Base-by-base conservation (phyloP, 2,113 vertebrate genomes). In the Oostethus manadensis region DNA sequence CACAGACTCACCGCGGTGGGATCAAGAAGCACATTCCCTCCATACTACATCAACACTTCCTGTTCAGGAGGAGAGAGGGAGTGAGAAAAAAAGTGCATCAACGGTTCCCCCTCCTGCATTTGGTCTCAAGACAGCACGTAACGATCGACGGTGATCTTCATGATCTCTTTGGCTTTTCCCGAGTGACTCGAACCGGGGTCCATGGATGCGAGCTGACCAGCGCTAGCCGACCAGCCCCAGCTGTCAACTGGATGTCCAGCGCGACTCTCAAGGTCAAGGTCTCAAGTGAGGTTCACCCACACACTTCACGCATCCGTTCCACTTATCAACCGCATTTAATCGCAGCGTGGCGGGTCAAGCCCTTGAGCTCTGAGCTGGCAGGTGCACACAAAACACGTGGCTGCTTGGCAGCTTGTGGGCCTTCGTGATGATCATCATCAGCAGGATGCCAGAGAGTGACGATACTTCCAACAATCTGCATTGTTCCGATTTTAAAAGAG, bases 21-120 rank as follows among this genome's bases (percentile, higher is more conserved):
- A 79, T 76, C 67, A 69, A 70, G 65, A 79, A 65, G 57, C 68
- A 64, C 79, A 70, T 77, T 79, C 82, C 64, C 81, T 62, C 62
- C 56, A 44, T 63, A 69, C 62, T 69, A 21, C 70, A 74, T 74
- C 72, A 73, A 77, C 68, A 51, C 73, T 75, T 84, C 77, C 71
- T 73, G 71, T 78, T 70, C 66, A 43, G 73, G 60, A 71, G 73
- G 71, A 73, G 68, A 68, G 70, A 78, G 60, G 16, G 54, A 65
- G 60, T 49, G 66, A 4, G 46, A 4, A 1, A 49, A 26, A 40
- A 49, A 54, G 56, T 21, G 65, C 57, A 50, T 74, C 46, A 59
- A 46, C 48, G 11, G 46, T 62, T 22, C 9, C 23, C 14, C 14
- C 15, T 47, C n/a, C n/a, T n/a, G n/a, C n/a, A n/a, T n/a, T n/a